Evolutionary conservation across 1,140 invertebrate species (phyloP), one percentile per base, ranked within the genome.

Genomic region (Drosophila sp.): DNA sequence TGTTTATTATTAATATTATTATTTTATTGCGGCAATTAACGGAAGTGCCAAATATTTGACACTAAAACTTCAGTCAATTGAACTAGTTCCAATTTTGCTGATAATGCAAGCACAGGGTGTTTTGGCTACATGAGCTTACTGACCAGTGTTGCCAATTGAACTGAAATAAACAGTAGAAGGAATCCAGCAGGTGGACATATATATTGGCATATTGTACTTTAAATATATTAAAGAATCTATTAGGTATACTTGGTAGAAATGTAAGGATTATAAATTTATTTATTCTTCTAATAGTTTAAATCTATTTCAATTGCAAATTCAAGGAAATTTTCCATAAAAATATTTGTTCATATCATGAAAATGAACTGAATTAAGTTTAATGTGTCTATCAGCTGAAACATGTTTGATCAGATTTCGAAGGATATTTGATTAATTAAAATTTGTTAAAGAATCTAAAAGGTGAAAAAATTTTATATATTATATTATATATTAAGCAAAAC

Each of bases 61-160:
- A 29, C 27, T 0, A 1, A 2, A 7, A 18, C 9, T 6, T 9
- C 14, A 25, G 18, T 45, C 16, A 25, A 6, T 41, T 16, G 11
- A 21, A 8, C 18, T 25, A 21, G 43, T 29, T 21, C 43, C 43
- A 25, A 45, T 25, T 25, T 32, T 0, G 7, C 25, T 16, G 25
- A n/a, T 50, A 13, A 27, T 8, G 4, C n/a, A 50, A 50, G 13
- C 27, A 50, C 46, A 50, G 46, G 46, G 46, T 50, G 25, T 1
- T 14, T 32, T 50, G 27, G 14, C n/a, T 48, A 2, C 0, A 7
- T 50, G 46, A 50, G 25, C 46, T 50, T 50, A 50, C 27, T 9
- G 13, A 29, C 13, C 13, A 50, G 46, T 8, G 46, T 50, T 50
- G 46, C 46, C 27, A 29, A n/a, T 27, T 27, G 25, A 27, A 27